A percentile compares a stretch with the other conserved stretches of the same genome.
These are phyloP conservation scores for Gambusia yucatana DNA, from an alignment of 2,797 vertebrate genomes.

Conservation along the genomic window DNA sequence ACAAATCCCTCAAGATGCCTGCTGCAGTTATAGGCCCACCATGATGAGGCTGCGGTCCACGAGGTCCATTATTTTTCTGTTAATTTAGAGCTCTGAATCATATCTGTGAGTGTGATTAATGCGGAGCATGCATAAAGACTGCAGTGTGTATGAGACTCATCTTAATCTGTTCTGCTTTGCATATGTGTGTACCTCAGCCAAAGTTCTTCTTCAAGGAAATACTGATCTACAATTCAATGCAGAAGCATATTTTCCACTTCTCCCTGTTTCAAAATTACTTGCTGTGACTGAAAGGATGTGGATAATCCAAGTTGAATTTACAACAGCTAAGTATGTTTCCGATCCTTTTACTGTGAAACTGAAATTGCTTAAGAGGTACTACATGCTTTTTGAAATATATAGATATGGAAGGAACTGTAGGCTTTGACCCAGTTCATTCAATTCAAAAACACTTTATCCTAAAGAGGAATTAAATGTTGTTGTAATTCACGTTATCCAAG, in stretches of 20 bases:
- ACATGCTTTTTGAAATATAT: neutral
- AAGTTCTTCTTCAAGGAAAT: constrained; percentile 20
- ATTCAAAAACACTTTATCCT: neutral
- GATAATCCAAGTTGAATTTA: neutral
- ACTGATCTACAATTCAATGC: constrained; percentile 8
- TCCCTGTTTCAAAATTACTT: neutral
- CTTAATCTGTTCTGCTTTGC: constrained; percentile 23
- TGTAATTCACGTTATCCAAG: neutral
- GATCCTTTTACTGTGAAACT: neutral
- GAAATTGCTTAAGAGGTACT: neutral
- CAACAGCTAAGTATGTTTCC: neutral
- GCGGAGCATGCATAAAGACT: constrained; percentile 31
- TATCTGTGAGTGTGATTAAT: constrained; percentile 34
- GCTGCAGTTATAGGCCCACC: constrained; percentile 36
- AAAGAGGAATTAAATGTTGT: neutral
- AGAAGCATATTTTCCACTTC: constrained; percentile 1
- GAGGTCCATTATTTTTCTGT: constrained; percentile 29
- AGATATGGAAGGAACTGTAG: neutral
- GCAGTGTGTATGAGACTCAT: constrained; percentile 20
- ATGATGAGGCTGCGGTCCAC: constrained; percentile 30
- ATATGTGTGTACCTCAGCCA: constrained; percentile 27
- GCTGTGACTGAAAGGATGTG: neutral
- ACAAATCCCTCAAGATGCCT: constrained; percentile 49
- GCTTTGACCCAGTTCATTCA: neutral
- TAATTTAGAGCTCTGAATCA: constrained; percentile 43